phyloP scores from a whole-genome alignment of 1,140 invertebrate species.

The Cyphomyrmex costatus region DNA sequence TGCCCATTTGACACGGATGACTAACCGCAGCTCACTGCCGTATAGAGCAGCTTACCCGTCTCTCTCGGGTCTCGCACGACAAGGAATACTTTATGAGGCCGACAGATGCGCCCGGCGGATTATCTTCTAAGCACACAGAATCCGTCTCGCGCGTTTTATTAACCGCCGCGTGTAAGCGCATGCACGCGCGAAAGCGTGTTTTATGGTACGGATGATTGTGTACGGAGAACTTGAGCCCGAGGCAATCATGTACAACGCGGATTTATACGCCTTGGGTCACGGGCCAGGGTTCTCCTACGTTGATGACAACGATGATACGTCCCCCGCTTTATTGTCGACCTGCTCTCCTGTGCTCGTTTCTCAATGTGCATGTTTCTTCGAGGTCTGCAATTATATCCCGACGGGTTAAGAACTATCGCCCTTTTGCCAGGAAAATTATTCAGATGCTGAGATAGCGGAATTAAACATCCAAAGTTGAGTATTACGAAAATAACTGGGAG shows the following conservation, averaged over 20 bases:
- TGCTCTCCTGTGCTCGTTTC: not conserved
- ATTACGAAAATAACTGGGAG: not conserved
- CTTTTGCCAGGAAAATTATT: not conserved
- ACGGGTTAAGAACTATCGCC: not conserved
- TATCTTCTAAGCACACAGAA: constrained; percentile 79
- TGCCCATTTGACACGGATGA: constrained; percentile 79
- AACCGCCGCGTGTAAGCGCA: constrained; percentile 26
- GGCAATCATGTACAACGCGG: constrained; percentile 1
- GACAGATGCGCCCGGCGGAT: constrained; percentile 81
- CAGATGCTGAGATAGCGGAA: not conserved
- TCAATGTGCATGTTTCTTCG: not conserved
- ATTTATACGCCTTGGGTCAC: constrained; percentile 13
- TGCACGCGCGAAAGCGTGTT: not conserved
- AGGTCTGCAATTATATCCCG: not conserved
- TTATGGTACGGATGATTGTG: constrained; percentile 32
- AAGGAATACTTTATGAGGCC: constrained; percentile 81
- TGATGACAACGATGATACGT: constrained; percentile 27
- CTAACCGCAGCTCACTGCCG: constrained; percentile 78
- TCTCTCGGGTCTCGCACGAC: constrained; percentile 44
- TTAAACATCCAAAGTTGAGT: not conserved
- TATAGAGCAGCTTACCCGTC: constrained; percentile 54
- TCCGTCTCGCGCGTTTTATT: constrained; percentile 77
- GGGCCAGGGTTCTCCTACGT: not conserved
- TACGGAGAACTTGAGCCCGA: constrained; percentile 10
- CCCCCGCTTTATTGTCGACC: constrained; percentile 1